phyloP scores from a whole-genome alignment of 2,113 vertebrate species.

The Ochotona curzoniae region DNA sequence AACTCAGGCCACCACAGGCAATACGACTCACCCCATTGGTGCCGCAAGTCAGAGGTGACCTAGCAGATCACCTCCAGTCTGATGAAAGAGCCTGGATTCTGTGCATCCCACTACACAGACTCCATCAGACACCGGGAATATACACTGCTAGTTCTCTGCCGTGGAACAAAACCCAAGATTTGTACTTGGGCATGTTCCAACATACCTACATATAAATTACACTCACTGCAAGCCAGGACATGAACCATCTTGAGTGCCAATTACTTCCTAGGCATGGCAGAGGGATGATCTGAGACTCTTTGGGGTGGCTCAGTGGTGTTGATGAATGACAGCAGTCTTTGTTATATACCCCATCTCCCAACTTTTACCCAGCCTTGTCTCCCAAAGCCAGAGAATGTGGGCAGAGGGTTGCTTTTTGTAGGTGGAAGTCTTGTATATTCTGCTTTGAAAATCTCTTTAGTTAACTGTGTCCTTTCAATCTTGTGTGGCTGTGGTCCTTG shows the following conservation, averaged over 20 bases:
- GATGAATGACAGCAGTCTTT: neutral
- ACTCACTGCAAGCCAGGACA: neutral
- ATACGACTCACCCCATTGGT: neutral
- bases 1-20: neutral
- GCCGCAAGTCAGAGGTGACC: neutral
- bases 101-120: neutral
- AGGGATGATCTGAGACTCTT: neutral
- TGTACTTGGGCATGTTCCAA: constrained; percentile 19
- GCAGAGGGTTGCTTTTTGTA: neutral
- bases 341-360: neutral
- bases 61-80: neutral
- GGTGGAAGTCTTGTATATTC: neutral
- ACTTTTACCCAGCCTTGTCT: neutral
- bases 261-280: neutral
- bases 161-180: constrained; percentile 34
- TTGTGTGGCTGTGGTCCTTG: neutral
- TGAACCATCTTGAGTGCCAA: neutral
- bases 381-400: neutral
- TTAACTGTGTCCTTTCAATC: neutral
- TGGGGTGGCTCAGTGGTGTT: accelerated
- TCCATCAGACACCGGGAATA: constrained; percentile 39
- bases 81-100: neutral
- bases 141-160: constrained; percentile 33
- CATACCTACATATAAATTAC: neutral
- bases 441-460: neutral